Evolutionary conservation across 2,797 vertebrate species (phyloP).

Genomic region (Sternotherus odoratus): DNA sequence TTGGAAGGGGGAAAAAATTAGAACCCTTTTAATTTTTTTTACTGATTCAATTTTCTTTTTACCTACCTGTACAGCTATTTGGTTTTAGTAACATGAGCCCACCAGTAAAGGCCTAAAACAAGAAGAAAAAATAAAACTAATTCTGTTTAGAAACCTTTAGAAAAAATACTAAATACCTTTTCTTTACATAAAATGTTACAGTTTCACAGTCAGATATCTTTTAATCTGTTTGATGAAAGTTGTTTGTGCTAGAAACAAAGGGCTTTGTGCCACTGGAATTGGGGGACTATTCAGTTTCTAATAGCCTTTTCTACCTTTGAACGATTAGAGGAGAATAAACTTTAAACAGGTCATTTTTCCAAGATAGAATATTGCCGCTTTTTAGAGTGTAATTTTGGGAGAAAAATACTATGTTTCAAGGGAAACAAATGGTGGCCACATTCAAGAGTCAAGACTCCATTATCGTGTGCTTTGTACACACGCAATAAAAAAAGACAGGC

Average conservation of each 20-base stretch:
- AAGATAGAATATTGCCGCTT: background rate
- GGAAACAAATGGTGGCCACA: background rate
- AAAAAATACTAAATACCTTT: background rate
- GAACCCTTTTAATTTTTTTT: background rate
- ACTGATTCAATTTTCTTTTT: background rate
- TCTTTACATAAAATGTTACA: background rate
- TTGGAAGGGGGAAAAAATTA: background rate
- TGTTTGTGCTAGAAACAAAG: background rate
- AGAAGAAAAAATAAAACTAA: background rate
- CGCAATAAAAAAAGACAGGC: conserved; percentile 46
- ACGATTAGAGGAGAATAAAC: conserved; percentile 11
- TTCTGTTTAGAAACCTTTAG: background rate
- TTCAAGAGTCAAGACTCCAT: conserved; percentile 27
- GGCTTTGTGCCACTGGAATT: background rate
- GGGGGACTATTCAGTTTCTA: background rate
- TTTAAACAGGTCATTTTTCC: conserved; percentile 6
- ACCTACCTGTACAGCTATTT: background rate
- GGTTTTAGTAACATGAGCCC: background rate
- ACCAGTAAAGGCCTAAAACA: background rate
- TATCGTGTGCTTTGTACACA: conserved; percentile 16
- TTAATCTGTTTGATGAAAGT: background rate
- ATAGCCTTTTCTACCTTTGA: background rate
- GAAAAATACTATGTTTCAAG: background rate
- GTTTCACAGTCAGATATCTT: background rate
- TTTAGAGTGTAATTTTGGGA: background rate